Conservation (phyloP, 2,797 vertebrate species). For the Pangasius krempfi region DNA sequence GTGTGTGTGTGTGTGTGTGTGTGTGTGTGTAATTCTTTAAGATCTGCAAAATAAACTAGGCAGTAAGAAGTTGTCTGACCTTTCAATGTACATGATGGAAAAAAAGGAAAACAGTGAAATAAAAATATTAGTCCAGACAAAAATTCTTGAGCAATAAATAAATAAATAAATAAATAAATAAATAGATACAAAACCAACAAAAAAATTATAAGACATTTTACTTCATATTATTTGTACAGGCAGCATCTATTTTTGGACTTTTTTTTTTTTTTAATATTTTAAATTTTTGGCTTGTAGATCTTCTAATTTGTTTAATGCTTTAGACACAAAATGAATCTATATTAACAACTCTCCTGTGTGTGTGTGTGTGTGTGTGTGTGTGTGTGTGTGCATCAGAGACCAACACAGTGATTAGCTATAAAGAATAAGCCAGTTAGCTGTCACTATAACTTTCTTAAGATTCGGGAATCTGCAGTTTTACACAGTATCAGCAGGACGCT, state of each 20-base stretch:
- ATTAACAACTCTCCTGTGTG: not conserved
- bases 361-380: not conserved
- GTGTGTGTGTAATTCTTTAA: no score
- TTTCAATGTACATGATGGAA: not conserved
- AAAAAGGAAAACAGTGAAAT: not conserved
- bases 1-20: no score
- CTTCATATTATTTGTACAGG: not conserved
- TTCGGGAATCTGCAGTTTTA: not conserved
- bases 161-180: not conserved
- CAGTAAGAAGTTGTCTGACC: not conserved
- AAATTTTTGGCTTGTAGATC: not conserved
- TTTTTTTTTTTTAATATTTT: no score
- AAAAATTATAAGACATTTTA: not conserved
- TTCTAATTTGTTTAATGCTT: not conserved
- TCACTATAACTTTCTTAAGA: conserved; percentile 27
- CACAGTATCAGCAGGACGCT: not conserved
- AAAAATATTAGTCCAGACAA: not conserved
- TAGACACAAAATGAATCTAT: not conserved
- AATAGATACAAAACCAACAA: not conserved
- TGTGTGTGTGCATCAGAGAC: conserved; percentile 24
- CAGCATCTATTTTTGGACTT: no score
- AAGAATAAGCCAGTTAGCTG: conserved; percentile 30
- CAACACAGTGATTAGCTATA: conserved; percentile 37
- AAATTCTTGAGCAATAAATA: not conserved
- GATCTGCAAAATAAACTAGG: not conserved